A percentile compares a stretch with the other conserved stretches of the same genome.
Conservation (phyloP, 2,113 vertebrate species). For the Zosterops hypoxanthus region DNA sequence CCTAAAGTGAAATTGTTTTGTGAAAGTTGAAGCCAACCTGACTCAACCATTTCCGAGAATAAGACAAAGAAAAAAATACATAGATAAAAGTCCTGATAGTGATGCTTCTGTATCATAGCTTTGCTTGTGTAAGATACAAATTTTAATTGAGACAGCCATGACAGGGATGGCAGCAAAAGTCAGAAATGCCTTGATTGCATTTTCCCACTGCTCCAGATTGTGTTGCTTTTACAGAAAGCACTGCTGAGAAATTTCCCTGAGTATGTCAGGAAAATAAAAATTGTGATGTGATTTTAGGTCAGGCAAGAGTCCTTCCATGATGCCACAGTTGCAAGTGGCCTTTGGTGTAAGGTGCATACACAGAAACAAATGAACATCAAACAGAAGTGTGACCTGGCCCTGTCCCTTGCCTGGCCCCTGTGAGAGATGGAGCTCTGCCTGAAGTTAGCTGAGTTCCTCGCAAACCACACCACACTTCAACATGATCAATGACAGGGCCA, state of each 20-base stretch:
- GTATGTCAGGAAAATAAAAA: neutral
- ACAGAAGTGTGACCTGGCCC: neutral
- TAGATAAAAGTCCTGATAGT: neutral
- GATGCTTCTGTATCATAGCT: neutral
- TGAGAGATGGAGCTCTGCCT: neutral
- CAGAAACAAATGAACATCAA: neutral
- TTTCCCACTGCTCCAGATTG: neutral
- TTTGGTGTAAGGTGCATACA: neutral
- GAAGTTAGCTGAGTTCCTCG: neutral
- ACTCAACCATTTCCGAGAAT: neutral
- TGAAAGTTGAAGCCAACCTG: neutral
- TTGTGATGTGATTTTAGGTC: neutral
- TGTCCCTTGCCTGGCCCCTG: neutral
- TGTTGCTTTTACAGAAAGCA: neutral
- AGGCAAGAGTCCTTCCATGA: neutral
- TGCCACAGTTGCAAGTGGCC: neutral
- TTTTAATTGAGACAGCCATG: neutral
- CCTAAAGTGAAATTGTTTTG: neutral
- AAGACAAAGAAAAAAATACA: neutral
- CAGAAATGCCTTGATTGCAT: neutral
- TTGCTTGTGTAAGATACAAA: neutral
- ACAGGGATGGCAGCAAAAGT: neutral
- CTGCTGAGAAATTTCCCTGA: neutral
- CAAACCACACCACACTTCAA: neutral
- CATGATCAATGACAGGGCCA: accelerated